Evolutionary conservation across 2,113 vertebrate species (phyloP).

Genomic region (Tragelaphus imberbis): DNA sequence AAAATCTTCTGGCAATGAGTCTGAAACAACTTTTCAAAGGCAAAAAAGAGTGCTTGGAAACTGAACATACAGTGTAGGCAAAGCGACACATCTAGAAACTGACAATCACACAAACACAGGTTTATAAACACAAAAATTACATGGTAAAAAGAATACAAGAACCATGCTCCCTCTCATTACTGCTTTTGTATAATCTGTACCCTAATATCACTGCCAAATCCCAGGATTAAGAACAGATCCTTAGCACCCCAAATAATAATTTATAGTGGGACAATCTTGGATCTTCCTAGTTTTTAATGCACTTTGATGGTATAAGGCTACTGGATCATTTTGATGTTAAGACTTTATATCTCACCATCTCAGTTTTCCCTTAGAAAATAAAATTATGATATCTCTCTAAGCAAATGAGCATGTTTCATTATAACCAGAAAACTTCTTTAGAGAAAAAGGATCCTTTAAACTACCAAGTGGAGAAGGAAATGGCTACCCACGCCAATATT

Average conservation of each 20-base stretch:
- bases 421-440: not conserved
- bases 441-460: not conserved
- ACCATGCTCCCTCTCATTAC: not conserved
- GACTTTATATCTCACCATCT: not conserved
- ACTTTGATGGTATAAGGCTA: not conserved
- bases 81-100: not conserved
- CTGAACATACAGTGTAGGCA: not conserved
- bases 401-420: not conserved
- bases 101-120: not conserved
- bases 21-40: not conserved
- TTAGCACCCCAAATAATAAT: not conserved
- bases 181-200: not conserved
- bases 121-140: not conserved
- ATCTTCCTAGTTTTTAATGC: not conserved
- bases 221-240: not conserved
- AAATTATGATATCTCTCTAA: not conserved
- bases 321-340: not conserved
- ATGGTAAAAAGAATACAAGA: not conserved
- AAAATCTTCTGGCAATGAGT: not conserved
- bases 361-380: not conserved
- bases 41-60: not conserved
- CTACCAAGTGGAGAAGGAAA: not conserved
- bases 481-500: not conserved
- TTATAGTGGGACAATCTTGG: not conserved
- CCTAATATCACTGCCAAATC: not conserved